Conservation (phyloP, 2,797 vertebrate species). For the Lutjanus argentimaculatus region DNA sequence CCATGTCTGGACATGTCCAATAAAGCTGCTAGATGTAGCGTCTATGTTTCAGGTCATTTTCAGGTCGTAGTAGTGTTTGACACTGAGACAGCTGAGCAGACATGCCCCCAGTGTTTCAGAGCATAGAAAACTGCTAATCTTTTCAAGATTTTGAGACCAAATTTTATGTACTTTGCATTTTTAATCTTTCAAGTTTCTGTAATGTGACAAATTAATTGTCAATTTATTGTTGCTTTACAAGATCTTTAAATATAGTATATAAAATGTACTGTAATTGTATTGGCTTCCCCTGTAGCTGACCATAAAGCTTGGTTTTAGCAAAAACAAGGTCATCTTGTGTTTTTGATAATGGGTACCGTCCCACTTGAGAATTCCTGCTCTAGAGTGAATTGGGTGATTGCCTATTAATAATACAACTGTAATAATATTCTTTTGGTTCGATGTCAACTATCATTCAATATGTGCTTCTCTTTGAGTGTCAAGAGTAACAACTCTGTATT, state of each 20-base stretch:
- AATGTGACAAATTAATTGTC: no score
- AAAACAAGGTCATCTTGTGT: background rate
- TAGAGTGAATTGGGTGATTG: background rate
- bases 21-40: no score
- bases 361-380: background rate
- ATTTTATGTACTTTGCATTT: no score
- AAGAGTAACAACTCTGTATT: background rate
- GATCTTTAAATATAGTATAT: background rate
- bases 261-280: background rate
- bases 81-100: no score
- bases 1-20: no score
- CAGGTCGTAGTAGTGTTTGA: no score
- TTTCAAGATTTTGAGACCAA: no score
- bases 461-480: background rate
- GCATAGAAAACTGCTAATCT: no score
- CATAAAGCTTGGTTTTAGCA: conserved; percentile 1
- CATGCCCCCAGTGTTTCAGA: no score
- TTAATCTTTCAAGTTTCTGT: no score
- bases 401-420: background rate
- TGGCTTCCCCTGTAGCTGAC: background rate
- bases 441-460: background rate
- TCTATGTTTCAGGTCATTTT: no score
- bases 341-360: background rate
- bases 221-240: no score
- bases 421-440: background rate